Percentiles rank a stretch among this genome's conserved stretches.
Conservation (phyloP, 2,113 vertebrate genomes). For the Mormyrus lacerda region DNA sequence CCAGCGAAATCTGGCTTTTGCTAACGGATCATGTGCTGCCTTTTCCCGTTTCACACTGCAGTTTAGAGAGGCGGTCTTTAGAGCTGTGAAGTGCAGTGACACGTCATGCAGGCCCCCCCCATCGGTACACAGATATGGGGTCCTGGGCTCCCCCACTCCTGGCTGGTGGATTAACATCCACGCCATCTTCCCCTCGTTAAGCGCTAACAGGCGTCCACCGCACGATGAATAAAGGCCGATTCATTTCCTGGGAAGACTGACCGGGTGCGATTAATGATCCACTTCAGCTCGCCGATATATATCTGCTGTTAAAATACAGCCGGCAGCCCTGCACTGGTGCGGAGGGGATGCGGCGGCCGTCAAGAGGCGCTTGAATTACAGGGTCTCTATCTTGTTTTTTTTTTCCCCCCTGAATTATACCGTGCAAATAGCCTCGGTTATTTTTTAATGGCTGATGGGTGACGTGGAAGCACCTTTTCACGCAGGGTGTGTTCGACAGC, state of each 20-base stretch:
- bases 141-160: background rate
- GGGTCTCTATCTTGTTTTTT: background rate
- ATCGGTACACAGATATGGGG: background rate
- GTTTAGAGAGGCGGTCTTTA: background rate
- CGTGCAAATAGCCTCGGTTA: background rate
- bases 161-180: background rate
- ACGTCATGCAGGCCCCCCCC: no score
- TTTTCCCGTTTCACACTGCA: background rate
- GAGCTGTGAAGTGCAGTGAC: background rate
- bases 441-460: background rate
- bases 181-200: constrained; percentile 3
- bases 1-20: background rate
- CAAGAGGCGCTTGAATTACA: background rate
- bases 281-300: background rate
- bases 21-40: background rate
- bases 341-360: background rate
- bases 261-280: constrained; percentile 1
- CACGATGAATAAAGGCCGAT: constrained; percentile 18
- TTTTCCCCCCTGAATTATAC: background rate
- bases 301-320: constrained; percentile 17
- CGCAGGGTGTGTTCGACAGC: background rate
- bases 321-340: background rate
- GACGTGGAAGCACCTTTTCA: background rate
- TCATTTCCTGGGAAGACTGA: constrained; percentile 21
- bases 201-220: constrained; percentile 19